A percentile compares a stretch with the other conserved stretches of the same genome.
phyloP scores from a whole-genome alignment of 2,113 vertebrate species.

The Nansenia antarctica region DNA sequence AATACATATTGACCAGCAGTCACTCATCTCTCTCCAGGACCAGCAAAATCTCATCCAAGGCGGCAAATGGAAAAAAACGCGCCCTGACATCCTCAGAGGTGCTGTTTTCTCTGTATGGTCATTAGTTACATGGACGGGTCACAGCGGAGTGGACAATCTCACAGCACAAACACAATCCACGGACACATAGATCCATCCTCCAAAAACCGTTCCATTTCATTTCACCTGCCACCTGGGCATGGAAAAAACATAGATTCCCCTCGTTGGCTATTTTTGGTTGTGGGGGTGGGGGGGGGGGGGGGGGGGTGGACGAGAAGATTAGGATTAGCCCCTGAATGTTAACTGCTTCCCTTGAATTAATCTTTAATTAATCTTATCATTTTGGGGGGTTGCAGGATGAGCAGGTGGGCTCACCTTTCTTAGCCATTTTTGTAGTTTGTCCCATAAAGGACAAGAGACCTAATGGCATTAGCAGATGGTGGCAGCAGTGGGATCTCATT shows the following conservation, averaged over 20 bases:
- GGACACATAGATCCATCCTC: background rate
- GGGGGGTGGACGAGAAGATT: too few species aligned
- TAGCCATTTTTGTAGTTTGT: background rate
- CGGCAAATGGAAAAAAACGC: slow-evolving; percentile 21
- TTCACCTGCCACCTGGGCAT: slow-evolving; percentile 5
- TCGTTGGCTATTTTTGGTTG: background rate
- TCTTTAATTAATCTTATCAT: slow-evolving; percentile 17
- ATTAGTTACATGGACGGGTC: slow-evolving; percentile 47
- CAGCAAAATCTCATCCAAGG: slow-evolving; percentile 28
- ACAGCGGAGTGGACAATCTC: slow-evolving; percentile 9
- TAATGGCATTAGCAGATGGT: slow-evolving; percentile 10
- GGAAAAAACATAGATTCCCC: background rate
- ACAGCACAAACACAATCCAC: slow-evolving; percentile 27
- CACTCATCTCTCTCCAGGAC: slow-evolving; percentile 36
- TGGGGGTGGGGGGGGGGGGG: too few species aligned
- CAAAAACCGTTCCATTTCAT: slow-evolving; percentile 9
- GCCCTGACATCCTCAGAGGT: slow-evolving; percentile 21
- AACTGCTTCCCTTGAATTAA: background rate
- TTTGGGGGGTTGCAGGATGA: slow-evolving; percentile 6
- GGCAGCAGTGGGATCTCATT: slow-evolving; percentile 6
- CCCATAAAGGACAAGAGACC: slow-evolving; percentile 8
- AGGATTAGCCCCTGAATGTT: slow-evolving; percentile 13
- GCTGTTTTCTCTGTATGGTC: slow-evolving; percentile 34
- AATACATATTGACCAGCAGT: slow-evolving; percentile 48
- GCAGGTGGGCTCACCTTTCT: background rate